Conservation (phyloP, 2,797 vertebrate species). For the Alosa sapidissima region DNA sequence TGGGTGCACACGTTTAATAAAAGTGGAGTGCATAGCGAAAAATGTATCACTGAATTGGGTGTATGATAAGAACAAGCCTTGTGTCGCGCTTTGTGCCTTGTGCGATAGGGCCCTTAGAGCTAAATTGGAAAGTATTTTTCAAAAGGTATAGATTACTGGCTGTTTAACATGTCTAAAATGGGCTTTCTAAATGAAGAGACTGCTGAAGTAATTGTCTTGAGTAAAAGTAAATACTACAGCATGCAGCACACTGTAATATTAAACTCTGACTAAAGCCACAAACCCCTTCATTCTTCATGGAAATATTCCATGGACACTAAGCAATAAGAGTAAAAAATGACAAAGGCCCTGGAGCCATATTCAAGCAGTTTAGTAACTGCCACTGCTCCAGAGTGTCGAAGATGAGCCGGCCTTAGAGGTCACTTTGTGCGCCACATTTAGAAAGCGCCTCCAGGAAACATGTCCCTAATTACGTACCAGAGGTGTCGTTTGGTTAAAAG, state of each 20-base stretch:
- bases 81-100: no score
- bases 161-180: no score
- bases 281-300: not conserved
- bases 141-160: no score
- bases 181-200: no score
- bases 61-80: no score
- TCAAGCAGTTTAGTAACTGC: constrained; percentile 18
- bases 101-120: no score
- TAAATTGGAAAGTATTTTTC: no score
- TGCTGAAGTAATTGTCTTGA: no score
- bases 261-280: not conserved
- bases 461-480: constrained; percentile 15
- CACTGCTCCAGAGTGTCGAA: not conserved
- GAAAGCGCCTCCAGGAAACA: constrained; percentile 15
- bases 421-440: not conserved
- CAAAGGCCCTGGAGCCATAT: not conserved
- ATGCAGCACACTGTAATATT: not conserved
- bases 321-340: not conserved
- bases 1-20: no score
- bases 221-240: not conserved
- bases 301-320: not conserved
- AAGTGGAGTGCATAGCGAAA: no score
- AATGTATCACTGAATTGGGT: no score
- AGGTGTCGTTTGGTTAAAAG: not conserved
- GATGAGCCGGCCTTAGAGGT: constrained; percentile 12